phyloP scores from a whole-genome alignment of 2,797 vertebrate genomes.

The Erpetoichthys calabaricus region DNA sequence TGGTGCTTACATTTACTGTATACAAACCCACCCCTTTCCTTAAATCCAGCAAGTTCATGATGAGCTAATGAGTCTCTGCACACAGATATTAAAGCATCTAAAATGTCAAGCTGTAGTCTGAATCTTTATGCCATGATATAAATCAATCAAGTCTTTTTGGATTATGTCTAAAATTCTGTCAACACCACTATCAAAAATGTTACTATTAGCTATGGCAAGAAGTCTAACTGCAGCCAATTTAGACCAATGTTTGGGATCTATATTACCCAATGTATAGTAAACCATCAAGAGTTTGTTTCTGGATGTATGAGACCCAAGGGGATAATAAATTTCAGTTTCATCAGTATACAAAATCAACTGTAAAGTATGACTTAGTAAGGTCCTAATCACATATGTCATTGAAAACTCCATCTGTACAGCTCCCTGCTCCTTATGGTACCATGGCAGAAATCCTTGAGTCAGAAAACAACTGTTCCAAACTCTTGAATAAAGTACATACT shows the following conservation, averaged over 20 bases:
- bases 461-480: no score
- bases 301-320: not conserved
- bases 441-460: no score
- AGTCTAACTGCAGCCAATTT: slow-evolving; percentile 7
- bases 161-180: slow-evolving; percentile 17
- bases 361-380: no score
- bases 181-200: slow-evolving; percentile 9
- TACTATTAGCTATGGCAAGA: slow-evolving; percentile 15
- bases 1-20: slow-evolving; percentile 12
- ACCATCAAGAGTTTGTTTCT: slow-evolving; percentile 7
- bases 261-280: slow-evolving; percentile 11
- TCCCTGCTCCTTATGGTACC: no score
- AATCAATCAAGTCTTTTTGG: no score
- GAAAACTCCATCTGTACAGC: no score
- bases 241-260: slow-evolving; percentile 19
- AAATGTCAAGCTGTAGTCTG: slow-evolving; percentile 3
- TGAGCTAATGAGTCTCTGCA: slow-evolving; percentile 12
- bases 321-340: no score
- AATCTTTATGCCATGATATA: no score
- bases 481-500: no score
- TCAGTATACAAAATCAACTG: no score
- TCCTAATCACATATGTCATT: no score
- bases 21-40: slow-evolving; percentile 14
- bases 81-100: slow-evolving; percentile 11
- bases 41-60: slow-evolving; percentile 13